Conservation (phyloP, 2,113 vertebrate species). For the Oreocharis arfaki region DNA sequence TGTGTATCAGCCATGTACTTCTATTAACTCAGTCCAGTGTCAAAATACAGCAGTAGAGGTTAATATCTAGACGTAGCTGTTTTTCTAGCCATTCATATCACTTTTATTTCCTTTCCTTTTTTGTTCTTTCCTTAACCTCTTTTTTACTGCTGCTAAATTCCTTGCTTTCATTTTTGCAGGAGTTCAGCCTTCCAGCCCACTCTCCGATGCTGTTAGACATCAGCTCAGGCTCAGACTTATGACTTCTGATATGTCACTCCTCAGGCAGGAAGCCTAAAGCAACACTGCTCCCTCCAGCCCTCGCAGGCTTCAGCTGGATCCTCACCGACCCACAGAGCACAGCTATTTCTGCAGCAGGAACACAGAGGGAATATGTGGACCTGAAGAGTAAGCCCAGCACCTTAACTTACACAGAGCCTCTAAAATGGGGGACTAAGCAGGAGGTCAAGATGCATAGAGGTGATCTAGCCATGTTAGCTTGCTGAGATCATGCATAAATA, state of each 20-base stretch:
- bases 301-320: slow-evolving; percentile 36
- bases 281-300: slow-evolving; percentile 55
- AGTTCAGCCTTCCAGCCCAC: slow-evolving; percentile 23
- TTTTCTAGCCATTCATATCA: slow-evolving; percentile 33
- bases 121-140: slow-evolving; percentile 42
- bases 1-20: not conserved
- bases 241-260: slow-evolving; percentile 55
- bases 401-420: not conserved
- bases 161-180: slow-evolving; percentile 45
- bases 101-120: slow-evolving; percentile 47
- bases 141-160: slow-evolving; percentile 61
- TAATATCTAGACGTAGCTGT: not conserved
- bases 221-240: slow-evolving; percentile 53
- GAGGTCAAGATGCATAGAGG: not conserved
- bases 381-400: not conserved
- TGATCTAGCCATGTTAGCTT: not conserved
- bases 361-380: not conserved
- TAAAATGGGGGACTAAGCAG: not conserved
- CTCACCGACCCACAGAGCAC: not conserved
- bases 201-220: slow-evolving; percentile 28
- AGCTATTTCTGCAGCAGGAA: slow-evolving; percentile 1
- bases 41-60: not conserved
- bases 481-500: not conserved
- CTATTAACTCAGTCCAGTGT: not conserved
- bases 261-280: slow-evolving; percentile 57